These are phyloP conservation scores for Drosophila infuscata DNA, from an alignment of 2,888 invertebrate species.

Conservation along the genomic window DNA sequence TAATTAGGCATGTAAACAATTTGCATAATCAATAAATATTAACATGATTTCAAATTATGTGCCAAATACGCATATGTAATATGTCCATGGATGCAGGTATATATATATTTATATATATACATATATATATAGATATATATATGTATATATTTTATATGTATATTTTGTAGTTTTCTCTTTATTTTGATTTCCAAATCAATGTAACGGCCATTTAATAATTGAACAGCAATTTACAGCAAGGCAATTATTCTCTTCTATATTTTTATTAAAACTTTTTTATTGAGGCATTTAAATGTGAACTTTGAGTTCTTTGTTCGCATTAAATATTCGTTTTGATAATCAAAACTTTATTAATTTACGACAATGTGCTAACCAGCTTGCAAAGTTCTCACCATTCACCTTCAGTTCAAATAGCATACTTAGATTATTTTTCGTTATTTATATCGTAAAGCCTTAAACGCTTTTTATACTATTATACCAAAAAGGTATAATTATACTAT, in stretches of 20 bases:
- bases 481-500: too few species aligned
- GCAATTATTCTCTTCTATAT: conserved; percentile 9
- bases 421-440: background rate
- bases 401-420: background rate
- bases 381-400: conserved; percentile 12
- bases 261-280: background rate
- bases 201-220: conserved; percentile 12
- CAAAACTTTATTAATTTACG: background rate
- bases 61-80: conserved; percentile 9
- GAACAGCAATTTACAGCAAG: conserved; percentile 17
- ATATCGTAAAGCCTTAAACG: background rate
- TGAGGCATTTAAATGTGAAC: background rate
- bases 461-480: too few species aligned
- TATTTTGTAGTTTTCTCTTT: conserved; percentile 11
- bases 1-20: conserved; percentile 68
- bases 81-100: background rate
- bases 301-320: background rate
- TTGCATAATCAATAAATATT: conserved; percentile 61
- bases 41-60: conserved; percentile 60
- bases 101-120: too few species aligned
- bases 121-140: too few species aligned
- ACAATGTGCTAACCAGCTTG: background rate
- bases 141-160: background rate
- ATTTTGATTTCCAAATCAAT: conserved; percentile 17
- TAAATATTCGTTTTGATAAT: conserved; percentile 11